phyloP scores from a whole-genome alignment of 1,140 invertebrate genomes.

The Ruditapes philippinarum region DNA sequence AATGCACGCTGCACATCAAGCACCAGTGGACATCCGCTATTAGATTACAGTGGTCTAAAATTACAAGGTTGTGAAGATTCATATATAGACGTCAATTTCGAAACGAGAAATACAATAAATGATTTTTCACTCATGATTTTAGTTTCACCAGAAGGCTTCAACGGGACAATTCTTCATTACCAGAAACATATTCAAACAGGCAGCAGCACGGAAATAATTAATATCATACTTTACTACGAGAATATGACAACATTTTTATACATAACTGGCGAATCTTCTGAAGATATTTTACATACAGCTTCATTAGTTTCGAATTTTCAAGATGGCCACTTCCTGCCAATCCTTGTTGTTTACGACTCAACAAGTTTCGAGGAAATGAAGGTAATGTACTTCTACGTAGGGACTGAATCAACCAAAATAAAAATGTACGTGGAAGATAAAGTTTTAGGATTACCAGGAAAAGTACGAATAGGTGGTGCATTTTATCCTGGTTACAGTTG shows the following conservation, averaged over 20 bases:
- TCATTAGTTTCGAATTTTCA: neutral
- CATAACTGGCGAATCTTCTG: neutral
- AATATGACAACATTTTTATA: neutral
- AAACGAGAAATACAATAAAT: neutral
- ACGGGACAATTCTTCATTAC: neutral
- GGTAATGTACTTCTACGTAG: too few species aligned
- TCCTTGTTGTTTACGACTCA: neutral
- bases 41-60: neutral
- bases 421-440: too few species aligned
- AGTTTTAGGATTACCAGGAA: neutral
- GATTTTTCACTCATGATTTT: neutral
- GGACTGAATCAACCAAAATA: too few species aligned
- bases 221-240: neutral
- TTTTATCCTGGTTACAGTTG: neutral
- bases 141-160: neutral
- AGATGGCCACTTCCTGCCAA: neutral
- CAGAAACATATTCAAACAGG: neutral
- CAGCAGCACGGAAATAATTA: neutral
- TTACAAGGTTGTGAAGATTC: neutral
- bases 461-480: neutral
- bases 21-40: neutral
- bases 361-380: too few species aligned
- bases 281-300: neutral
- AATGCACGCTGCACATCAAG: neutral
- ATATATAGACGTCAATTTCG: neutral